Evolutionary conservation across 2,797 vertebrate species (phyloP), one percentile per base, ranked within the genome.

Genomic region (Trachurus trachurus): DNA sequence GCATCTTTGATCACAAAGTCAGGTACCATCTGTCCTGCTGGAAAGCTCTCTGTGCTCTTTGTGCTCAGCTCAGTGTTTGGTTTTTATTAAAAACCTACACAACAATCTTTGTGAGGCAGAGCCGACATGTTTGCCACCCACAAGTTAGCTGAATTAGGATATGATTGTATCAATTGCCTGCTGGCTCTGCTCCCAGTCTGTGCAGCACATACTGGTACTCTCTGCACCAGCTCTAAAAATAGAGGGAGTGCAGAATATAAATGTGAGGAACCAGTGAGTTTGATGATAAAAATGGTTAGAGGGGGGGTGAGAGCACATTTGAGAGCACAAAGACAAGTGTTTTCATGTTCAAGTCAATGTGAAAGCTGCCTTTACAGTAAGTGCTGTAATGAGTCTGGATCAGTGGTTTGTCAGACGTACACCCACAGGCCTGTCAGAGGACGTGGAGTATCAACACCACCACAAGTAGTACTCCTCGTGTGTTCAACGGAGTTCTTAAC

Each of bases 91-190:
- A 26, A 82, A 59, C 68, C 54, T 54, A 57, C 58, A 63, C 76
- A 63, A 12, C 87, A 65, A 67, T 80, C 39, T 78, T 59, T 75
- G 44, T 78, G 42, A 59, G 50, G 40, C 61, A 64, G 15, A 73
- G 72, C 60, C 44, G 74, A 73, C 76, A 64, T 57, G 78, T 86
- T 84, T 69, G 66, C 85, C 83, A 80, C 88, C 86, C 83, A 80
- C 78, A 49, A 68, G 83, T 76, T 60, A 52, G 67, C 81, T 81
- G 73, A 88, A 82, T 72, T 71, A 74, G 77, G 78, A 77, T 73
- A 72, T 74, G 81, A 88, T 87, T 88, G 88, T 82, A 90, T 92
- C 82, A 87, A 40, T 75, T 76, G 73, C 73, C 65, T 58, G 63
- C 76, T 90, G 90, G 81, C 88, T 78, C 56, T 37, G 47, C 66